Base-by-base conservation (phyloP, 2,888 invertebrate species). In the Orthosia gracilis region DNA sequence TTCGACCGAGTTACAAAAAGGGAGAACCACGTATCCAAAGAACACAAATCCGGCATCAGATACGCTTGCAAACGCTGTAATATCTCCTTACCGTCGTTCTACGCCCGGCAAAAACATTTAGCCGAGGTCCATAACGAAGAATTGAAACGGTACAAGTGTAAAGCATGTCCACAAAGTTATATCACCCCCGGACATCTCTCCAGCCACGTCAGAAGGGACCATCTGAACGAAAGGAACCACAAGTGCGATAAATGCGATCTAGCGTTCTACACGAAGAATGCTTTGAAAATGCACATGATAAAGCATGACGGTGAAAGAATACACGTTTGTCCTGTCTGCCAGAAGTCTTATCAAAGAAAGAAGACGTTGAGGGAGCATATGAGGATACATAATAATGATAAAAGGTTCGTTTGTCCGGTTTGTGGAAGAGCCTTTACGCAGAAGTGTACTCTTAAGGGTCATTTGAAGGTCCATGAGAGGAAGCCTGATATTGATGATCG, bases 261-360 rank as follows among this genome's bases (percentile, higher is more conserved):
- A 3, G 96, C 96, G 0, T 97, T 97, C 77, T 97, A 97, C 69
- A 96, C 96, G 0, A 96, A 96, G 76, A 97, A 97, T 67, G 96
- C 97, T 11, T 86, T 97, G 45, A 97, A 97, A 75, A 97, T 96
- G 93, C 97, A 97, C 75, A 96, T 97, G 95, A 96, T 97, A 0
- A 97, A 96, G 18, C 97, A 97, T 59, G 96, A 97, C 1, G 97
- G 96, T 0, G 96, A 96, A 40, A 85, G 97, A 21, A 97, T 97
- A 40, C 97, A 96, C 45, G 92, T 93, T 0, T 97, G 97, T 76
- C 92, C 91, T 12, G 92, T 97, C 0, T 97, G 97, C 67, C 91
- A 95, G 69, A 97, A 97, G 85, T 94, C 95, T 0, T 96, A 96
- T 78, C 96, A 96, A 69, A 89, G 96, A 69, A 94, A 95, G 82